phyloP scores from a whole-genome alignment of 2,888 invertebrate species.

The Hirtodrosophila trivittata region DNA sequence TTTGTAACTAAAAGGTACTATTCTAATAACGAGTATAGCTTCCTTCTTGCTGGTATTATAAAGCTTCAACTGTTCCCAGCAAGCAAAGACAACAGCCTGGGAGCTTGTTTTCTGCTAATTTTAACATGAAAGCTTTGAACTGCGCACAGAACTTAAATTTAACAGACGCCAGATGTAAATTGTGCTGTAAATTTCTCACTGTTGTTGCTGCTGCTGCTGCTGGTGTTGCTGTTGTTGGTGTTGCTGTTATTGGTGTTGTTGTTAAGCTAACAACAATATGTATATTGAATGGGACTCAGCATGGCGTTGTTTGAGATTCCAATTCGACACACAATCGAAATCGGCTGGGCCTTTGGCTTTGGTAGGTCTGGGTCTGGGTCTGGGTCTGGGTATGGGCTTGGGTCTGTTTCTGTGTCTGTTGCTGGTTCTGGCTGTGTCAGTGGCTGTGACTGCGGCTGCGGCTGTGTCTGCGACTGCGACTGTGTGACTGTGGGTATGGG shows the following conservation, averaged over 20 bases:
- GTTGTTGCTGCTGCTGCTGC: constrained; percentile 21
- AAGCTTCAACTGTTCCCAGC: constrained; percentile 6
- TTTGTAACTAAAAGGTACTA: no score
- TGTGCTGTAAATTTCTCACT: background rate
- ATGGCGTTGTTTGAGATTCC: constrained; percentile 45
- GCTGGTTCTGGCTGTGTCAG: background rate
- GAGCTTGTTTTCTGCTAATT: background rate
- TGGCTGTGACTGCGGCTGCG: background rate
- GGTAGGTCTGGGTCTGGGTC: constrained; percentile 8
- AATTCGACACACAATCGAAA: constrained; percentile 27
- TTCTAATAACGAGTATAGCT: no score
- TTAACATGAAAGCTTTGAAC: constrained; percentile 38
- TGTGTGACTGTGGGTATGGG: constrained; percentile 21
- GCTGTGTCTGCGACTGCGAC: constrained; percentile 14
- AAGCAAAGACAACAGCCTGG: constrained; percentile 17
- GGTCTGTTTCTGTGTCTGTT: constrained; percentile 11
- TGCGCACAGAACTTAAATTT: constrained; percentile 50
- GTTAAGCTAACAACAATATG: constrained; percentile 30
- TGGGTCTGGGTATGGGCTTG: background rate
- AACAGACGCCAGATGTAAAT: constrained; percentile 18
- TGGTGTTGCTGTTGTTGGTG: constrained; percentile 12
- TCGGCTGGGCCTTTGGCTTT: constrained; percentile 1
- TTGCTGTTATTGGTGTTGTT: constrained; percentile 5
- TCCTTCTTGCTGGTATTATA: background rate
- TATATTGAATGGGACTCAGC: constrained; percentile 41